Conservation (phyloP, 2,797 vertebrate species). For the Microtus californicus region DNA sequence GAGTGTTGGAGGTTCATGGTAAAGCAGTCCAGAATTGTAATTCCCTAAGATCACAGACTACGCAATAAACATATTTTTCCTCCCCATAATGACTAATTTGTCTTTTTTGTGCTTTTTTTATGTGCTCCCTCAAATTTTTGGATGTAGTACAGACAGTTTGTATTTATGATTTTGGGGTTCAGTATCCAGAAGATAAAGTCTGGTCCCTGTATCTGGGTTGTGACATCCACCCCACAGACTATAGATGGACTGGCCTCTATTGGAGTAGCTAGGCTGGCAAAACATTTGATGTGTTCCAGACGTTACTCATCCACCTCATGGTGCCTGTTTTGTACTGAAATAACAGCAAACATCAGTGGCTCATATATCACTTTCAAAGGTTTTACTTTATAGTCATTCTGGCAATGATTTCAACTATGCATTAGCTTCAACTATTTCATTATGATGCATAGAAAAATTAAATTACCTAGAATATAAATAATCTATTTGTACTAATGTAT, state of each 20-base stretch:
- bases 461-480: neutral
- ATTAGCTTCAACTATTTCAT: neutral
- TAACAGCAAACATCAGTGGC: neutral
- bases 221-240: neutral
- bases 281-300: neutral
- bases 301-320: neutral
- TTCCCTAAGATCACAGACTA: neutral
- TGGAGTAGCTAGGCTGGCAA: neutral
- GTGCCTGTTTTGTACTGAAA: neutral
- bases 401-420: neutral
- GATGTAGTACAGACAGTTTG: neutral
- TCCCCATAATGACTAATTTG: neutral
- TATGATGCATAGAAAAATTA: neutral
- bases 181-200: neutral
- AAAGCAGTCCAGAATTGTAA: neutral
- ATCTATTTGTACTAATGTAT: neutral
- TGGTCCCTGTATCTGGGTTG: neutral
- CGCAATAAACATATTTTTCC: neutral
- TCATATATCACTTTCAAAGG: neutral
- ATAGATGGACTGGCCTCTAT: neutral
- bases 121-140: neutral
- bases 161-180: neutral
- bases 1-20: conserved; percentile 10
- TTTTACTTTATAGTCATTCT: neutral
- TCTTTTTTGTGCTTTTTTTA: neutral